phyloP scores from a whole-genome alignment of 2,888 invertebrate genomes.

The Scotopteryx bipunctaria region DNA sequence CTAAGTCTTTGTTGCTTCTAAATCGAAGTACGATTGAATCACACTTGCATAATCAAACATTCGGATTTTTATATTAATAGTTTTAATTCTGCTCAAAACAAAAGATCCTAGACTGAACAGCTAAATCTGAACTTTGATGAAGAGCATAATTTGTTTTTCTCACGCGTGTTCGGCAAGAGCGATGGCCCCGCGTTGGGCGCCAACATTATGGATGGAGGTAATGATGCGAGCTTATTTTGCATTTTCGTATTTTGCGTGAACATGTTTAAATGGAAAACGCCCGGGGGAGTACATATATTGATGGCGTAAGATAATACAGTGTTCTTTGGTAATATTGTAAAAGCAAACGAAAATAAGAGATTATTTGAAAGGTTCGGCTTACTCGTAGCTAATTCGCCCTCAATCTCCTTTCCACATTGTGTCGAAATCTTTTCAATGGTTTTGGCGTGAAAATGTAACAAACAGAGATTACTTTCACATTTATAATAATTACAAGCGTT shows the following conservation, averaged over 20 bases:
- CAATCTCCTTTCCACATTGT: no score
- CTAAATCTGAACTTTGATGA: conserved; percentile 1
- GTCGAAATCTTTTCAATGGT: no score
- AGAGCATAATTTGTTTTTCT: conserved; percentile 11
- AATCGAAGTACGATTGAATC: no score
- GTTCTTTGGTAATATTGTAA: neutral
- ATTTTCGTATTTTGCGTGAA: conserved; percentile 12
- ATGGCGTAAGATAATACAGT: neutral
- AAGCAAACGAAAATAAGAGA: neutral
- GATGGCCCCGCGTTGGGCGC: conserved; percentile 24
- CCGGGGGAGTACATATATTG: conserved; percentile 1
- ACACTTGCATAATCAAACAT: no score
- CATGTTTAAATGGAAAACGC: conserved; percentile 9
- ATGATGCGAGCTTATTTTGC: conserved; percentile 12
- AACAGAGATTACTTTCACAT: no score
- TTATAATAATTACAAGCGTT: no score
- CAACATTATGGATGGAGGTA: conserved; percentile 20
- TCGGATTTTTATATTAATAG: no score
- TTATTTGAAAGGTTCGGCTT: no score
- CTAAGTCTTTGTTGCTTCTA: no score
- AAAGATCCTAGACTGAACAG: conserved; percentile 1
- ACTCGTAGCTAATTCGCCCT: no score
- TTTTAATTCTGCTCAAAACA: no score
- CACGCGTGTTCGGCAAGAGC: conserved; percentile 12
- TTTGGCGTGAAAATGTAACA: no score